A percentile compares a stretch with the other conserved stretches of the same genome.
Evolutionary conservation across 2,113 vertebrate genomes (phyloP).

Genomic region (Amphiprion percula): DNA sequence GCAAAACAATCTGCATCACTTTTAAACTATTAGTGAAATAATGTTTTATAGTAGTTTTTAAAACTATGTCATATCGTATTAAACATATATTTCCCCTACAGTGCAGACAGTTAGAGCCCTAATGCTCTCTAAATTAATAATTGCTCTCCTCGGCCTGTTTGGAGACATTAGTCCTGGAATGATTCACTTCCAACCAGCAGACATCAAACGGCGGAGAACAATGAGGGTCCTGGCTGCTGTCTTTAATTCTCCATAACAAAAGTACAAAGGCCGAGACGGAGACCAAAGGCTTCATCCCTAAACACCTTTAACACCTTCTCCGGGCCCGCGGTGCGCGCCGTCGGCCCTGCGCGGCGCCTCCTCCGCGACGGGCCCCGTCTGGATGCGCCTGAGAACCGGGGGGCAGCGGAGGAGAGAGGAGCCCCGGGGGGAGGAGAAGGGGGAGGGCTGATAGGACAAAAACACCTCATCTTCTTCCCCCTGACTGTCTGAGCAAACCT

Average conservation of each 20-base stretch:
- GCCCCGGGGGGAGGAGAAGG: conserved; percentile 32
- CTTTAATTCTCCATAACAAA: conserved; percentile 83
- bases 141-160: conserved; percentile 19
- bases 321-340: conserved; percentile 43
- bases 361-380: conserved; percentile 37
- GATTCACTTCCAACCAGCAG: conserved; percentile 82
- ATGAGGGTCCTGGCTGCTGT: conserved; percentile 69
- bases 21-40: not conserved
- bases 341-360: conserved; percentile 59
- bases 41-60: not conserved
- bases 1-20: not conserved
- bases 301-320: conserved; percentile 77
- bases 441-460: conserved; percentile 50
- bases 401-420: conserved; percentile 38
- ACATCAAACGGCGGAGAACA: conserved; percentile 79
- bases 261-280: conserved; percentile 80
- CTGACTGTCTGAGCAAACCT: conserved; percentile 59
- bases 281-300: conserved; percentile 72
- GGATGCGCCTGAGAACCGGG: conserved; percentile 62
- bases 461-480: conserved; percentile 67
- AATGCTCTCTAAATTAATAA: conserved; percentile 20
- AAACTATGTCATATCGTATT: not conserved
- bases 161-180: conserved; percentile 72
- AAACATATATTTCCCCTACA: not conserved
- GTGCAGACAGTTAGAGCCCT: not conserved